Base-by-base conservation (phyloP, 2,113 vertebrate genomes). In the Epinephelus lanceolatus region DNA sequence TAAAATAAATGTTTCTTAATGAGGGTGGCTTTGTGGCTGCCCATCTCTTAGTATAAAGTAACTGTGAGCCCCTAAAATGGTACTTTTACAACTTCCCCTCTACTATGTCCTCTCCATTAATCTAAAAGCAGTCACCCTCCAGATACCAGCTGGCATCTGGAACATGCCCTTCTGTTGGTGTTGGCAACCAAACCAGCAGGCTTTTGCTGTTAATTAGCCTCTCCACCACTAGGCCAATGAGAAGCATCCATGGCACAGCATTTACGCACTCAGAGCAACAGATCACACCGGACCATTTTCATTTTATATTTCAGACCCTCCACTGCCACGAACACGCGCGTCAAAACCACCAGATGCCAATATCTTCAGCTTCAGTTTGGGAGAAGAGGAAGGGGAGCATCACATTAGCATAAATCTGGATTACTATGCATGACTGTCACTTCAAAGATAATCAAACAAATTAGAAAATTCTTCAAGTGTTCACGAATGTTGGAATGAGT, bases 381-480 rank as follows among this genome's bases (percentile, higher is more conserved):
- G 55, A 27, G 69, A 65, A 66, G 76, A 74, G 86, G 82, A 85
- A 69, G 27, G 62, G 76, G 69, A 83, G 77, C 52, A 2, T 18
- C 42, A 55, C 47, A 91, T 93, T 91, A 87, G 84, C 92, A 93
- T 94, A 93, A 92, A 89, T 75, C 59, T 14, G 86, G 88, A 93
- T 94, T 92, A 92, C 66, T 86, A 76, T 89, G 90, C 91, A 87
- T 85, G 84, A 90, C 90, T 93, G 90, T 91, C 88, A 91, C 85
- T 92, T 90, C 90, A 93, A 88, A 93, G 86, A 94, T 90, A 93
- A 94, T 93, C 84, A 93, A 87, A 91, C 71, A 85, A 91, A 91
- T 91, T 89, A 78, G 78, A 91, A 93, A 92, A 91, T 86, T 89
- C 78, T 86, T 81, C 84, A 84, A 90, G 91, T 90, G 87, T 81